phyloP scores from a whole-genome alignment of 92 coral and sea anemone species.

The Palythoa grandiflora region DNA sequence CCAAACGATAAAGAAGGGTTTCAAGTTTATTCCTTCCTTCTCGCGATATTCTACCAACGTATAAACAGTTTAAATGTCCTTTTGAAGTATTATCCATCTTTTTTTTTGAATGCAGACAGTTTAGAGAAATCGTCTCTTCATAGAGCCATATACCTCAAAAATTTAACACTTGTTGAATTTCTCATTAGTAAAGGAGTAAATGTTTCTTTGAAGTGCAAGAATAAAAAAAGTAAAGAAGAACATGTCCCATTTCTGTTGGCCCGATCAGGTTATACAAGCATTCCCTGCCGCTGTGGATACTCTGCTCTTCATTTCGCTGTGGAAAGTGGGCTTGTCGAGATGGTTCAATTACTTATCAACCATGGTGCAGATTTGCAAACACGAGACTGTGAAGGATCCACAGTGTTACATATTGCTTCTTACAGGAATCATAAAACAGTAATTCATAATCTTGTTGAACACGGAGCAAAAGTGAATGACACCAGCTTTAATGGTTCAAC shows the following conservation, averaged over 20 bases:
- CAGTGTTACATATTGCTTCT: constrained; percentile 67
- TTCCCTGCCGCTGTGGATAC: constrained; percentile 61
- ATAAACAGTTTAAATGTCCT: not conserved
- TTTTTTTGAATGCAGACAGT: not conserved
- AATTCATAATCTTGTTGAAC: constrained; percentile 15
- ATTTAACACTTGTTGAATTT: not conserved
- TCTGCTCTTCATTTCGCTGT: constrained; percentile 71
- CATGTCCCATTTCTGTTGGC: not conserved
- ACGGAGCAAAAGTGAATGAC: constrained; percentile 21
- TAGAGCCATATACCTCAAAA: not conserved
- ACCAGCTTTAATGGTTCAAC: constrained; percentile 60
- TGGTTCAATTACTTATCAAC: constrained; percentile 26
- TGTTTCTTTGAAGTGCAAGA: not conserved
- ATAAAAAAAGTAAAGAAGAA: not conserved
- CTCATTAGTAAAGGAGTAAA: not conserved
- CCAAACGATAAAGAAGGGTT: not conserved
- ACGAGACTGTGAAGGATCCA: constrained; percentile 57
- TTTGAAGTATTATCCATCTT: not conserved
- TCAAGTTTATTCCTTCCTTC: not conserved
- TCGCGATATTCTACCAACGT: not conserved
- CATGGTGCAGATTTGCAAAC: constrained; percentile 5
- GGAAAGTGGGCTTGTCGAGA: constrained; percentile 53
- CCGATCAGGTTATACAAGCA: not conserved
- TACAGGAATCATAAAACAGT: constrained; percentile 59
- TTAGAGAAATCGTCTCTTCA: not conserved